These are phyloP conservation scores for Oceanites oceanicus DNA, from an alignment of 2,113 vertebrate genomes.

Conservation along the genomic window DNA sequence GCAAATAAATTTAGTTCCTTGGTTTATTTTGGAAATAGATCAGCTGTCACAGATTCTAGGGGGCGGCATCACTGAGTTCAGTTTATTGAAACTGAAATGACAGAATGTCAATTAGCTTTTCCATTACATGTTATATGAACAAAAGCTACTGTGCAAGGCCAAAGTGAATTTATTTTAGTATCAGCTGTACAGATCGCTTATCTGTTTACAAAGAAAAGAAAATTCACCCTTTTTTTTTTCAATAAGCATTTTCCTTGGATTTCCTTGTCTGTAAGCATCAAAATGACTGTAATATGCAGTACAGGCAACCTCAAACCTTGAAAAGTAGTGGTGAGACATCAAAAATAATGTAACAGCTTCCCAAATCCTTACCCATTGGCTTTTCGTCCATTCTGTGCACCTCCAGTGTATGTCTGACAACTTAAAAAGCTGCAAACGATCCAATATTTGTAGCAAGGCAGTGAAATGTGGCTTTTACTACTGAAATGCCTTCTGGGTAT, in stretches of 20 bases:
- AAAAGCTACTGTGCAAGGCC: neutral
- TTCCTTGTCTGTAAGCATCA: neutral
- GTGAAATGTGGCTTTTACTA: neutral
- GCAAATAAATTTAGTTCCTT: slow-evolving; percentile 36
- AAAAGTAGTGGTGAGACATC: neutral
- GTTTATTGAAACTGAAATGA: slow-evolving; percentile 54
- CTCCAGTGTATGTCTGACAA: neutral
- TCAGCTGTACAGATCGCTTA: neutral
- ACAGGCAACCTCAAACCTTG: neutral
- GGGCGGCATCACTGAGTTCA: neutral
- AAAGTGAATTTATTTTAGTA: neutral
- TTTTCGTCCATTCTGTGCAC: neutral
- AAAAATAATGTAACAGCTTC: neutral
- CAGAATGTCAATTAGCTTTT: slow-evolving; percentile 45
- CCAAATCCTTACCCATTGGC: neutral
- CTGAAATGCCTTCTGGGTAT: neutral
- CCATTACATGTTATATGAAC: neutral
- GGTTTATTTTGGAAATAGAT: slow-evolving; percentile 38
- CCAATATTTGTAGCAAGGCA: neutral
- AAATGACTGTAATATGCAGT: neutral
- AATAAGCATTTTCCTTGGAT: neutral
- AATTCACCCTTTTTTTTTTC: neutral
- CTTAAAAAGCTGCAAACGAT: neutral
- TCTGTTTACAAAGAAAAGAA: neutral
- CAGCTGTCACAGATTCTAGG: neutral